Conservation (phyloP, 2,888 invertebrate genomes). For the Rhabditoides inermis region DNA sequence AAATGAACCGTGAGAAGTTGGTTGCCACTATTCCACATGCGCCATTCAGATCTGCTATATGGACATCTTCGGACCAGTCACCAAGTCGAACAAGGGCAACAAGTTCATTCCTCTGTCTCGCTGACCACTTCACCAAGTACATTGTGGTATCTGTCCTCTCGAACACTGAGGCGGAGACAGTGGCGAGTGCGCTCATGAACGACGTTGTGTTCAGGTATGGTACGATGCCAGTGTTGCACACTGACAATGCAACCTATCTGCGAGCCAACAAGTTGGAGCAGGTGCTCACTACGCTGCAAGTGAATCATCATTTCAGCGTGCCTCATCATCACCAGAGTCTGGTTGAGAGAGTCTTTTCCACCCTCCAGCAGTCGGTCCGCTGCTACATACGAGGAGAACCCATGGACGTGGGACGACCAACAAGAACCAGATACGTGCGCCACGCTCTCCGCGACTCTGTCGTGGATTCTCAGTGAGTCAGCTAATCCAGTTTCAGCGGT, state of each 20-base stretch:
- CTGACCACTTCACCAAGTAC: conserved; percentile 17
- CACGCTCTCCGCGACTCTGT: too few species aligned
- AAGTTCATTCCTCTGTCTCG: conserved; percentile 10
- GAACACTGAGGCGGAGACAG: conserved; percentile 42
- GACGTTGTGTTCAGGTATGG: conserved; percentile 27
- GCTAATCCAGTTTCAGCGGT: too few species aligned
- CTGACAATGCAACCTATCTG: conserved; percentile 39
- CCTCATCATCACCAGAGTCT: too few species aligned
- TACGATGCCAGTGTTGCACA: conserved; percentile 21
- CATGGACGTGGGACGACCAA: too few species aligned
- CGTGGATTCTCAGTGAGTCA: too few species aligned
- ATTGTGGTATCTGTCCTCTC: conserved; percentile 39
- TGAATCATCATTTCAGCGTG: too few species aligned
- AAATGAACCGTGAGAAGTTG: conserved; percentile 9
- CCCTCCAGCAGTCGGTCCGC: too few species aligned
- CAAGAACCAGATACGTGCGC: too few species aligned
- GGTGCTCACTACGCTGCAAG: too few species aligned
- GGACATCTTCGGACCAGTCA: conserved; percentile 16
- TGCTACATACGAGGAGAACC: too few species aligned
- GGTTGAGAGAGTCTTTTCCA: too few species aligned
- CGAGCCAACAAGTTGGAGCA: too few species aligned
- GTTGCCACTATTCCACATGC: neutral
- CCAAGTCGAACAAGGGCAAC: conserved; percentile 5
- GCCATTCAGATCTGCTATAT: conserved; percentile 11
- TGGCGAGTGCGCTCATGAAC: conserved; percentile 36